Percentiles rank a stretch among this genome's conserved stretches.
Evolutionary conservation across 2,113 vertebrate genomes (phyloP).

Genomic region (Periophthalmodon schlosseri): DNA sequence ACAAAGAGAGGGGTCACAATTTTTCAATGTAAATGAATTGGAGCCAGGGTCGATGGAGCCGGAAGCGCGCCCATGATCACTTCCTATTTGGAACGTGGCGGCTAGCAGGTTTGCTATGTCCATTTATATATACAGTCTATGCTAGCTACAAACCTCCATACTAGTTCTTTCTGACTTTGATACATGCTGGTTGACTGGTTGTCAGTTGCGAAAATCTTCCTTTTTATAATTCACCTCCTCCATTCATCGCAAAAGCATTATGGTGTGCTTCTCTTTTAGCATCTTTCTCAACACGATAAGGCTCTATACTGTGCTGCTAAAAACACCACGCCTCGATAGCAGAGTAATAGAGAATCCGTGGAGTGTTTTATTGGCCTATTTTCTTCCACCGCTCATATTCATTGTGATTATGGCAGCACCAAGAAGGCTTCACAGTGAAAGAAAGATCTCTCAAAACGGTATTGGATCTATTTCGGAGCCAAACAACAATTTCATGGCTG

Average conservation of each 20-base stretch:
- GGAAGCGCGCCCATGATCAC: no score
- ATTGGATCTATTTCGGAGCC: slow-evolving; percentile 58
- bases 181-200: neutral
- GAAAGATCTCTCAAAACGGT: slow-evolving; percentile 29
- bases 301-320: neutral
- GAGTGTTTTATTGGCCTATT: slow-evolving; percentile 32
- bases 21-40: no score
- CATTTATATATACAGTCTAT: no score
- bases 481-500: slow-evolving; percentile 72
- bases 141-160: no score
- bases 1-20: no score
- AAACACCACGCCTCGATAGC: slow-evolving; percentile 5
- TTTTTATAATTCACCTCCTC: neutral
- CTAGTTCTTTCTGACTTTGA: neutral
- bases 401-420: slow-evolving; percentile 20
- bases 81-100: no score
- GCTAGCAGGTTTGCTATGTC: no score
- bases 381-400: slow-evolving; percentile 15
- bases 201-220: neutral
- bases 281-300: neutral
- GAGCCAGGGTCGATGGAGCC: no score
- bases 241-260: neutral
- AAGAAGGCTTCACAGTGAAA: slow-evolving; percentile 22
- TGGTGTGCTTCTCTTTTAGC: neutral
- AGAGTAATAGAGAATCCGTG: slow-evolving; percentile 13